A percentile compares a stretch with the other conserved stretches of the same genome.
Evolutionary conservation across 1,140 invertebrate species (phyloP).

Genomic region (Ceratina japonica): DNA sequence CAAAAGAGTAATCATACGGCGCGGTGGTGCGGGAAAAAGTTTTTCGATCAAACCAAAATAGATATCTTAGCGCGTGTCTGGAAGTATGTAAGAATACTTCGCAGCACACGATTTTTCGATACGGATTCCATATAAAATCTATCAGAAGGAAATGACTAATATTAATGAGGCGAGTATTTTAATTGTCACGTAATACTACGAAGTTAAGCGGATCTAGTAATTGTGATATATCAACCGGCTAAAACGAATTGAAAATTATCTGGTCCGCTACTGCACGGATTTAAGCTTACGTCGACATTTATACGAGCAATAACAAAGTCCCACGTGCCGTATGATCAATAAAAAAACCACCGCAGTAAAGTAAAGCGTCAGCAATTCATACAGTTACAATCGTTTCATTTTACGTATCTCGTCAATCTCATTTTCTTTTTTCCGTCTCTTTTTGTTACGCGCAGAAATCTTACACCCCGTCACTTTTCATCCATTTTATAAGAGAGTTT

Average conservation of each 20-base stretch:
- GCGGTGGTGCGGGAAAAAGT: conserved; percentile 21
- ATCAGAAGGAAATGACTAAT: too few relatives aligned
- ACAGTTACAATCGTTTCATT: conserved; percentile 63
- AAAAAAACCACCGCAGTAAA: conserved; percentile 59
- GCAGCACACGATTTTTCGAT: neutral
- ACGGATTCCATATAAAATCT: too few relatives aligned
- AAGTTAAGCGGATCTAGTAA: neutral
- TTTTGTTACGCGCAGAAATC: conserved; percentile 28
- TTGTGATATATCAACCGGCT: neutral
- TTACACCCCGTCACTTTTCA: neutral
- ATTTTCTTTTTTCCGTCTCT: conserved; percentile 24
- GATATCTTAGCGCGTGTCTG: conserved; percentile 19
- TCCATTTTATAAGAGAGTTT: neutral
- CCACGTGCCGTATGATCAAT: conserved; percentile 64
- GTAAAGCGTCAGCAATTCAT: conserved; percentile 69
- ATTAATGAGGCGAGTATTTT: too few relatives aligned
- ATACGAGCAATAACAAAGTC: conserved; percentile 59
- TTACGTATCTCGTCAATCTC: conserved; percentile 55
- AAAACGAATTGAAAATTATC: conserved; percentile 53
- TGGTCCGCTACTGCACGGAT: conserved; percentile 9
- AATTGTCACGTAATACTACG: too few relatives aligned
- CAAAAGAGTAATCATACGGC: conserved; percentile 29
- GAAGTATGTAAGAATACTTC: conserved; percentile 16
- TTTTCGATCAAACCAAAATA: conserved; percentile 47
- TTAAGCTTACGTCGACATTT: conserved; percentile 56